Base-by-base conservation (phyloP, 2,888 invertebrate species). In the Euplagia quadripunctaria region DNA sequence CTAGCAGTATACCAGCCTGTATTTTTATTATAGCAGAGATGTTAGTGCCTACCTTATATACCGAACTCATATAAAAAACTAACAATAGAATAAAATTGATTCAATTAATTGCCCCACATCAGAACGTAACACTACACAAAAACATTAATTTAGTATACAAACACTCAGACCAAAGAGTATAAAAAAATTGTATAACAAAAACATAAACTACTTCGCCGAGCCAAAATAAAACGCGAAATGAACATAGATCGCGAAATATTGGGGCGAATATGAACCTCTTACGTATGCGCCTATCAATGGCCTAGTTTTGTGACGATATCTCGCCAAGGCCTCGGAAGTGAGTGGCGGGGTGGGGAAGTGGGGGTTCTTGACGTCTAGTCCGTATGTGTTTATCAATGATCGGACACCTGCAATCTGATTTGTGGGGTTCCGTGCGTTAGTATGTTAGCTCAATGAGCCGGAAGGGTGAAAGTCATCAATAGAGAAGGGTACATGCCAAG, bases 231-330 rank as follows among this genome's bases (percentile, higher is more conserved):
- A 79, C 76, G 74, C 71, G 79, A 81, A 90, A 86, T 90, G 89
- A 83, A 73, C 76, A 79, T 70, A 70, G 80, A 81, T 82, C 81
- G 83, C 84, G 76, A 85, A 85, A 84, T 88, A 88, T 90, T 82
- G 81, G 79, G 71, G 74, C 70, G 66, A 76, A 68, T 49, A 41
- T 49, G 20, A 64, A 71, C 66, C 68, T 66, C 74, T 68, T 76
- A 71, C 74, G 79, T 78, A 79, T 77, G 73, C 79, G 80, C 80
- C 72, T 90, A 90, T 91, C 89, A 83, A 74, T 89, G 92, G 77
- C 91, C 91, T 83, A 92, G 87, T 88, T 93, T 87, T 76, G 66
- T 83, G 78, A 83, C 86, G 88, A 88, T 91, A 91, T 87, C 89
- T 85, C 66, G 71, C 76, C 90, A 91, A 93, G 92, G 92, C 81